Conservation (phyloP, 2,888 invertebrate genomes). For the Melikaiella ostensackeni region DNA sequence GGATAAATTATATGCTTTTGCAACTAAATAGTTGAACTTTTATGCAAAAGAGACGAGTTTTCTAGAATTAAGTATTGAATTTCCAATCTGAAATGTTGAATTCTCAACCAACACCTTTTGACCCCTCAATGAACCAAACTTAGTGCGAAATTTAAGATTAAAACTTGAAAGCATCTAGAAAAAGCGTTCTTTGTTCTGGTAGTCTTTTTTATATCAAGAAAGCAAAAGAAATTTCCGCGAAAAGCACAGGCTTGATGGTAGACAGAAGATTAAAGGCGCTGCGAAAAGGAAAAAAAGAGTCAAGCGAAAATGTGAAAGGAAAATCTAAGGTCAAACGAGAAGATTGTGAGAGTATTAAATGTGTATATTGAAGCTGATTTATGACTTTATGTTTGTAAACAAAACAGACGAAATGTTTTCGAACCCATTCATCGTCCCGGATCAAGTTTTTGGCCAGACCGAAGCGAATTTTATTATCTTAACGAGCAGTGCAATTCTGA, state of each 20-base stretch:
- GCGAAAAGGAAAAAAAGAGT: background rate
- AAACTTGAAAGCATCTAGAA: background rate
- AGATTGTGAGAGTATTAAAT: background rate
- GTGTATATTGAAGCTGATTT: background rate
- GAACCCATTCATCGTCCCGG: background rate
- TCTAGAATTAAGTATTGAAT: too few relatives aligned
- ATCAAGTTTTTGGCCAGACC: too few relatives aligned
- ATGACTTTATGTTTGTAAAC: background rate
- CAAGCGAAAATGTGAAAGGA: background rate
- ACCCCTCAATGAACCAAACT: background rate
- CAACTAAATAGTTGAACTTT: too few relatives aligned
- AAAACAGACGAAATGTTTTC: background rate
- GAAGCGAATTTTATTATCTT: too few relatives aligned
- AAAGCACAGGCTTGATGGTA: background rate
- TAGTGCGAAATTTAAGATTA: background rate
- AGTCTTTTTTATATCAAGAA: background rate
- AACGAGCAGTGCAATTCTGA: too few relatives aligned
- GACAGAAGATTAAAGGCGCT: background rate
- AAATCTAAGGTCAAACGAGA: background rate
- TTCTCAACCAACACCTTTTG: too few relatives aligned
- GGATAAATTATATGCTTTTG: too few relatives aligned
- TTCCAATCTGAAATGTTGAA: too few relatives aligned
- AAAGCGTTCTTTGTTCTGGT: background rate
- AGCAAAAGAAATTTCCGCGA: background rate
- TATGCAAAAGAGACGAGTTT: too few relatives aligned